Evolutionary conservation across 2,888 invertebrate genomes (phyloP).

Genomic region (Ennomos fuscantarius): DNA sequence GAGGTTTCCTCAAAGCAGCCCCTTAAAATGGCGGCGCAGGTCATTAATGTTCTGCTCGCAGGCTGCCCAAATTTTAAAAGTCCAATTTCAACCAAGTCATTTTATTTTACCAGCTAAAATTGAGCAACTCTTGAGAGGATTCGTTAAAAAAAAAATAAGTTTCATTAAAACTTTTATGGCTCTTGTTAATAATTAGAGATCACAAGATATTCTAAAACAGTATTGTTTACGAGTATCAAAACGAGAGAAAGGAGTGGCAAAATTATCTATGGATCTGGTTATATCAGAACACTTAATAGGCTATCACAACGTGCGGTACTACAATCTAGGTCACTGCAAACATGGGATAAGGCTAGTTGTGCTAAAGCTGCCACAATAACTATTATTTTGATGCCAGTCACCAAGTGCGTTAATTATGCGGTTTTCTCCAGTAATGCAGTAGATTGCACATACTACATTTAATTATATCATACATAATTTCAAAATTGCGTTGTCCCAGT

Average conservation of each 20-base stretch:
- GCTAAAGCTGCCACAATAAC: constrained; percentile 19
- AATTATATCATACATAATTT: constrained; percentile 25
- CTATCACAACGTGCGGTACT: not conserved
- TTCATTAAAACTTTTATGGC: constrained; percentile 9
- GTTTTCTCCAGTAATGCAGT: constrained; percentile 23
- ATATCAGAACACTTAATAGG: constrained; percentile 4
- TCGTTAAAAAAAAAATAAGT: constrained; percentile 19
- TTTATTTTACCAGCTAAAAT: constrained; percentile 26
- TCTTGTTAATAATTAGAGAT: not conserved
- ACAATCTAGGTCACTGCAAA: constrained; percentile 24
- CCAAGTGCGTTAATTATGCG: constrained; percentile 25
- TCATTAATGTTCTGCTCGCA: constrained; percentile 74
- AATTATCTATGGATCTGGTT: not conserved
- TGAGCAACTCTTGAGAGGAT: constrained; percentile 20
- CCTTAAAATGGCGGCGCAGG: constrained; percentile 74
- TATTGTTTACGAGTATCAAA: no score
- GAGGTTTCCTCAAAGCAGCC: constrained; percentile 74
- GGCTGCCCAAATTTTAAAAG: constrained; percentile 72
- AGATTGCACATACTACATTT: constrained; percentile 17
- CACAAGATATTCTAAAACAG: no score
- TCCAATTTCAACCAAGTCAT: constrained; percentile 70
- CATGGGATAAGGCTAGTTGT: constrained; percentile 28
- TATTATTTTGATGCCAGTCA: constrained; percentile 26
- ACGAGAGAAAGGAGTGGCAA: no score
- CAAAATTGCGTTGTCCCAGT: constrained; percentile 17